These are phyloP conservation scores for Pyrocephalus nanus DNA, from an alignment of 2,797 vertebrate species.

Conservation along the genomic window DNA sequence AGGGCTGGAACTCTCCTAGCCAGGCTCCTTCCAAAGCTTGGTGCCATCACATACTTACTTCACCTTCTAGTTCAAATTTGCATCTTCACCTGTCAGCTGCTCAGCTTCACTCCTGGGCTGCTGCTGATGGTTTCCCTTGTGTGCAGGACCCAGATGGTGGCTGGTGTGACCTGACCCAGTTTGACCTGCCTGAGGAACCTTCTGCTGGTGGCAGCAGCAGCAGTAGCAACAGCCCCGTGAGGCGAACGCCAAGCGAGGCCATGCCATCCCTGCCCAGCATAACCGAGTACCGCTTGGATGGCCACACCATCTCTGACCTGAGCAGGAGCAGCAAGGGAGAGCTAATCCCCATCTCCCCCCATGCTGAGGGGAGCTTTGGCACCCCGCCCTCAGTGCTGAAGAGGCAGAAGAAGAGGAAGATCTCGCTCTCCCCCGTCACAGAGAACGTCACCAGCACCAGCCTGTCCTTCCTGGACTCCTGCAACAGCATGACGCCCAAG, in stretches of 20 bases:
- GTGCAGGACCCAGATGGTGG: slow-evolving; percentile 88
- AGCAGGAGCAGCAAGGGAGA: slow-evolving; percentile 92
- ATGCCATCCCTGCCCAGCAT: slow-evolving; percentile 35
- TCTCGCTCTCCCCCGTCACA: slow-evolving; percentile 84
- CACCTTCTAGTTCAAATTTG: not conserved
- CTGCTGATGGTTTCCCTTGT: not conserved
- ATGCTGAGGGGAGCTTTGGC: slow-evolving; percentile 78
- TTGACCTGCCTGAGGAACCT: slow-evolving; percentile 88
- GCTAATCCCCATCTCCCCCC: slow-evolving; percentile 94
- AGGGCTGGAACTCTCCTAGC: not conserved
- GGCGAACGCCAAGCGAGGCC: not conserved
- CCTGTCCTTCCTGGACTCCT: slow-evolving; percentile 79
- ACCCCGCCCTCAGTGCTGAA: slow-evolving; percentile 86
- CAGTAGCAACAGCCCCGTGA: slow-evolving; percentile 64
- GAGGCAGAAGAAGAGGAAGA: slow-evolving; percentile 85
- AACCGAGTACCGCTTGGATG: slow-evolving; percentile 92
- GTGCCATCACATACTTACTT: not conserved
- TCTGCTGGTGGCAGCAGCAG: slow-evolving; percentile 59
- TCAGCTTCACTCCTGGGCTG: not conserved
- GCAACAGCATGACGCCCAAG: slow-evolving; percentile 93
- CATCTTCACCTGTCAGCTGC: not conserved
- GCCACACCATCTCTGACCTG: slow-evolving; percentile 90
- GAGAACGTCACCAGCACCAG: slow-evolving; percentile 64
- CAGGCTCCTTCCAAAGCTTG: not conserved
- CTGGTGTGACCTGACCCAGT: slow-evolving; percentile 92